phyloP scores from a whole-genome alignment of 2,888 invertebrate species.

The Lepeophtheirus nordmannii region DNA sequence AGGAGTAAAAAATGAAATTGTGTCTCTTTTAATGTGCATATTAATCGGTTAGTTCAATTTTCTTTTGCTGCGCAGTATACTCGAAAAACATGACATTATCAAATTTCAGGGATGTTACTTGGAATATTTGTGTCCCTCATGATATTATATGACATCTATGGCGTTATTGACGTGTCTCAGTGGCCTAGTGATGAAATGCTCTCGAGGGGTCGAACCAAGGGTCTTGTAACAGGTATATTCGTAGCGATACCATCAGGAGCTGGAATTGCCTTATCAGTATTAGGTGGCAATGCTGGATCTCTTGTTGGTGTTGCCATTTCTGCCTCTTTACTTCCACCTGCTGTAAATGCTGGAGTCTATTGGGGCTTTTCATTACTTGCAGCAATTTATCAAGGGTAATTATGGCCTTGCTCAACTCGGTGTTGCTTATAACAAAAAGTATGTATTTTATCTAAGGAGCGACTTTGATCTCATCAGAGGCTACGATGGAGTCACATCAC shows the following conservation, averaged over 20 bases:
- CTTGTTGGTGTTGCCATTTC: slow-evolving; percentile 67
- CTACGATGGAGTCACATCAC: not conserved
- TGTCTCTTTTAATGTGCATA: slow-evolving; percentile 18
- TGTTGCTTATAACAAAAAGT: too few relatives aligned
- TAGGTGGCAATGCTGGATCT: slow-evolving; percentile 62
- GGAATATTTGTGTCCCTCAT: not conserved
- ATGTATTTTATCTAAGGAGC: not conserved
- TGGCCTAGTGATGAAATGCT: slow-evolving; percentile 21
- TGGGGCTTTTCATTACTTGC: slow-evolving; percentile 2
- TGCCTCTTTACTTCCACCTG: slow-evolving; percentile 59
- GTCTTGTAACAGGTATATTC: slow-evolving; percentile 51
- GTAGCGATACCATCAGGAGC: slow-evolving; percentile 63
- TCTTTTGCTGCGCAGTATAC: not conserved
- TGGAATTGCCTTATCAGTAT: slow-evolving; percentile 55
- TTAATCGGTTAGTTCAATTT: not conserved
- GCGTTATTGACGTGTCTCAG: slow-evolving; percentile 1
- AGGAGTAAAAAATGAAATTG: slow-evolving; percentile 45
- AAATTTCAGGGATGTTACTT: not conserved
- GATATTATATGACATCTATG: not conserved
- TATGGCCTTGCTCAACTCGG: too few relatives aligned
- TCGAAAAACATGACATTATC: not conserved
- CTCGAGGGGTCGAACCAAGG: slow-evolving; percentile 45
- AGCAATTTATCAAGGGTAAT: not conserved
- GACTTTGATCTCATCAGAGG: not conserved
- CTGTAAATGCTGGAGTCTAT: slow-evolving; percentile 50